phyloP scores from a whole-genome alignment of 2,797 vertebrate species.

The Phrynocephalus guinanensis region DNA sequence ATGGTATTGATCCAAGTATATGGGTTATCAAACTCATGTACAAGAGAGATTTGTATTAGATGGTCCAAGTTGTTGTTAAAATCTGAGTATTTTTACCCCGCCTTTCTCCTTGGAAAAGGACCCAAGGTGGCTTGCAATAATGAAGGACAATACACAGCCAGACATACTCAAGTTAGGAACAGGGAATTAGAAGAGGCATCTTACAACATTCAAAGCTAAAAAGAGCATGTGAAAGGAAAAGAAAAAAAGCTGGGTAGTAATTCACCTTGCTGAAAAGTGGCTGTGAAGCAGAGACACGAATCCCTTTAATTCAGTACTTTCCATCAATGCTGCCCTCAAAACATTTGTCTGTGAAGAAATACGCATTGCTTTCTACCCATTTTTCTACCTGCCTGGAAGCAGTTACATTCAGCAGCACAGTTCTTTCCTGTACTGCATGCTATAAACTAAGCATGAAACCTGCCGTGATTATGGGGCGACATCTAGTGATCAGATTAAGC shows the following conservation, averaged over 20 bases:
- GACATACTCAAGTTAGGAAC: too few species aligned
- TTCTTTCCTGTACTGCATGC: neutral
- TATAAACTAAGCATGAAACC: neutral
- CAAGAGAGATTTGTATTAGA: too few species aligned
- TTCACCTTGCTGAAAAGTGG: neutral
- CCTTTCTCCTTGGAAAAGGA: too few species aligned
- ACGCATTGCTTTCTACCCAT: neutral
- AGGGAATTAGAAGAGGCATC: too few species aligned
- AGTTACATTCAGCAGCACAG: neutral
- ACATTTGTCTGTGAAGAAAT: slow-evolving; percentile 10
- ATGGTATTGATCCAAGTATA: slow-evolving; percentile 16
- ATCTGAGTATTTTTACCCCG: too few species aligned
- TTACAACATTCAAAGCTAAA: too few species aligned
- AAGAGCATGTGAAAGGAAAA: too few species aligned
- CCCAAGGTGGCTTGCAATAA: too few species aligned
- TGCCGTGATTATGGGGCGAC: slow-evolving; percentile 63
- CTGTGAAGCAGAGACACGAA: neutral
- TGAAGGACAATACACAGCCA: too few species aligned
- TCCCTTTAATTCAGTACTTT: slow-evolving; percentile 12
- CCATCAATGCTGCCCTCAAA: neutral
- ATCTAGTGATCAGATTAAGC: slow-evolving; percentile 68
- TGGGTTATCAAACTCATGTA: rapidly evolving
- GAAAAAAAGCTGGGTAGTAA: neutral
- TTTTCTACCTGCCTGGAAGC: neutral
- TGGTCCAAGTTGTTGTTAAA: too few species aligned